phyloP scores from a whole-genome alignment of 53 echinoderm and acorn worm genomes.

The Temnopleurus reevesii region DNA sequence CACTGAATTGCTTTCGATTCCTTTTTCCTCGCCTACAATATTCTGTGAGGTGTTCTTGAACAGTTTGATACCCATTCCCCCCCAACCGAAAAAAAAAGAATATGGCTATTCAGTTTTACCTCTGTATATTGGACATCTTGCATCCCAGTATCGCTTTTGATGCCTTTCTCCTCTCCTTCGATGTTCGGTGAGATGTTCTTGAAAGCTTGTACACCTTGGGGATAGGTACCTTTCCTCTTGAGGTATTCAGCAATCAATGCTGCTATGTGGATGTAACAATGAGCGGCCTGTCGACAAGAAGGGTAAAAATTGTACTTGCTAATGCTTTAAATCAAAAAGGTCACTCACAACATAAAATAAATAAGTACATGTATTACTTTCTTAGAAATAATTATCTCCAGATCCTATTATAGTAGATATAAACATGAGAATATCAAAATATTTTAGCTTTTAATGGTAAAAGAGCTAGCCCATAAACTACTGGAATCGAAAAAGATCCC shows the following conservation, averaged over 20 bases:
- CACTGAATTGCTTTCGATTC: constrained; percentile 80
- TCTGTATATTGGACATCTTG: constrained; percentile 98
- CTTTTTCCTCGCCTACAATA: constrained; percentile 80
- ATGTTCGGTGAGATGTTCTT: constrained; percentile 86
- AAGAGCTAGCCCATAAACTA: too few species aligned
- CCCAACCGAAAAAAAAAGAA: neutral
- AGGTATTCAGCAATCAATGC: constrained; percentile 94
- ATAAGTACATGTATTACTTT: too few species aligned
- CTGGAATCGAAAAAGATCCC: too few species aligned
- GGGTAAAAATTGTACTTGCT: too few species aligned
- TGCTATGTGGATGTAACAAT: constrained; percentile 96
- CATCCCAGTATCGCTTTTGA: constrained; percentile 92
- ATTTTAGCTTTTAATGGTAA: too few species aligned
- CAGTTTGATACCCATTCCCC: too few species aligned
- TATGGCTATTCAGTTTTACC: constrained; percentile 67
- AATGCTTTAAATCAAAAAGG: too few species aligned
- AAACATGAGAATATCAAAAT: too few species aligned
- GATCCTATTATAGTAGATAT: too few species aligned
- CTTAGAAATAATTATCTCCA: too few species aligned
- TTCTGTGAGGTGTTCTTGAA: constrained; percentile 85
- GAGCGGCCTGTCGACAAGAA: constrained; percentile 75
- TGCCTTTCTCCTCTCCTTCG: constrained; percentile 88
- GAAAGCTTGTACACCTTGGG: constrained; percentile 85
- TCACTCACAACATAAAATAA: too few species aligned
- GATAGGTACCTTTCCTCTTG: constrained; percentile 79